These are phyloP conservation scores for Puma concolor DNA, from an alignment of 2,113 vertebrate genomes.

Conservation along the genomic window DNA sequence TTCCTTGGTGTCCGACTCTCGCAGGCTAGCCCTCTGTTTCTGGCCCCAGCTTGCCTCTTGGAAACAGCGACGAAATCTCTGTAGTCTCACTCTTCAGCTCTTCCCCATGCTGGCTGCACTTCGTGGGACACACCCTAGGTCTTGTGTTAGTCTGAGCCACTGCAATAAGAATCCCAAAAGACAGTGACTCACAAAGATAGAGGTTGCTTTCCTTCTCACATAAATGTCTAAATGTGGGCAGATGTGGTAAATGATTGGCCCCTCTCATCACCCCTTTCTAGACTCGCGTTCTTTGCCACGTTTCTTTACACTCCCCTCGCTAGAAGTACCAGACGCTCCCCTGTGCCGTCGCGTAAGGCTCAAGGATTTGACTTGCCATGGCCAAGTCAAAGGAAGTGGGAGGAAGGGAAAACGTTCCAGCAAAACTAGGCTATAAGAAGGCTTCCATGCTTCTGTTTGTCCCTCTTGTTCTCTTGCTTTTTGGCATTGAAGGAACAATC, in stretches of 20 bases:
- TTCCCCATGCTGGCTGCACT: neutral
- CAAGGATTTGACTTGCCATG: neutral
- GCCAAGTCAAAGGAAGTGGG: neutral
- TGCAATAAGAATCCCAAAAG: neutral
- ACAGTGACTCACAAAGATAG: no score
- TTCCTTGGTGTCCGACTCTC: neutral
- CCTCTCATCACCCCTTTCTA: neutral
- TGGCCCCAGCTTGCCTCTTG: neutral
- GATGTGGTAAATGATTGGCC: neutral
- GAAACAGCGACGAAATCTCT: neutral
- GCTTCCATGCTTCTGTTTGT: neutral
- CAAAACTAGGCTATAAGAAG: neutral
- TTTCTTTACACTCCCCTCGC: neutral
- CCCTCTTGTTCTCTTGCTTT: neutral
- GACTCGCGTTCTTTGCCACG: no score
- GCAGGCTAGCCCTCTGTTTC: neutral
- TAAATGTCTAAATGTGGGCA: neutral
- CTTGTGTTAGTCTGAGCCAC: neutral
- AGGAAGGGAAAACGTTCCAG: neutral
- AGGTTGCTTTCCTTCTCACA: neutral
- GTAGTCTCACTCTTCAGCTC: neutral
- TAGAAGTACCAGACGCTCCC: neutral
- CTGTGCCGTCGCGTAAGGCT: no score
- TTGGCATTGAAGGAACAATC: no score
- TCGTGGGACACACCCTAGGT: fast-evolving